Base-by-base conservation (phyloP, 2,888 invertebrate genomes). In the Troides aeacus region DNA sequence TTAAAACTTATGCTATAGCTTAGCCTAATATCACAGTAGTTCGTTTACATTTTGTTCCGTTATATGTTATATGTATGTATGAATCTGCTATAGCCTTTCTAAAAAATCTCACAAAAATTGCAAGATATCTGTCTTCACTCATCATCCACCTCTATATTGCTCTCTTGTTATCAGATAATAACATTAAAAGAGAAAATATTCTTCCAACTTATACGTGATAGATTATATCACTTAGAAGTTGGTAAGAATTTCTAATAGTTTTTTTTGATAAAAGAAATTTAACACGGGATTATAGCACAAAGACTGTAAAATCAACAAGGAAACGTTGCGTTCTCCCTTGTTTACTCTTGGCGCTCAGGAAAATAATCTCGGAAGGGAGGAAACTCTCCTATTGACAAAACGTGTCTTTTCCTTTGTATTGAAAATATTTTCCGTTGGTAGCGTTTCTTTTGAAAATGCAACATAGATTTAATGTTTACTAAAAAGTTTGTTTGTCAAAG, bases 301-400 rank as follows among this genome's bases (percentile, higher is more conserved):
- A 68, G 58, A 50, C 46, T 21, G 30, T 18, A 60, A 78, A 79
- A 77, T 71, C 72, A 77, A 73, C 71, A 73, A 73, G 73, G 68
- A 76, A 81, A 81, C 77, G 81, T 78, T 81, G 78, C 78, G 80
- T 77, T 75, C 78, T 79, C 84, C 82, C 76, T 62, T 87, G 85
- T 90, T 89, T 89, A 80, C 85, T 77, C 82, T 83, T 79, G 80
- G 81, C 84, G 85, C 86, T 85, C 87, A 76, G 77, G 76, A 85
- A 88, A 89, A 86, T 84, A 86, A 88, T 87, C 85, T 80, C 76
- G 75, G 53, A 79, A 81, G 81, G 83, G 83, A 80, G 80, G 79
- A 75, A 76, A 79, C 77, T 78, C 80, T 83, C 81, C 79, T 90
- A 89, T 90, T 90, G 88, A 90, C 89, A 85, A 86, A 85, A 88